phyloP scores from a whole-genome alignment of 1,140 invertebrate genomes.

The Drosophila nasuta region DNA sequence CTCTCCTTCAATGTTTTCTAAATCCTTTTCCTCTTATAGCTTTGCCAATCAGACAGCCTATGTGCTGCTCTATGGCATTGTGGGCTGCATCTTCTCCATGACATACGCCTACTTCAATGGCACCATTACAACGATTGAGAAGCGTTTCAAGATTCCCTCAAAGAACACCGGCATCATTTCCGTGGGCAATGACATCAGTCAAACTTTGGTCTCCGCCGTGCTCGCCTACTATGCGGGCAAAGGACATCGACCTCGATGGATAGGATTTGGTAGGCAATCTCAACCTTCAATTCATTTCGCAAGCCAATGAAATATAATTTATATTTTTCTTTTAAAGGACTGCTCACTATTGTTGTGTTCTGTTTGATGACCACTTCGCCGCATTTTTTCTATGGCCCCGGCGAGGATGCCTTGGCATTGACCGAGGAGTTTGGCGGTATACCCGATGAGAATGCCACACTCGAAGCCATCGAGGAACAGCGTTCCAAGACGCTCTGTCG shows the following conservation, averaged over 20 bases:
- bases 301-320: neutral
- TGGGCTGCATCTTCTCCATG: conserved; percentile 91
- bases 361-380: conserved; percentile 90
- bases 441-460: conserved; percentile 80
- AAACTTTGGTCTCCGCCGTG: conserved; percentile 66
- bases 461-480: conserved; percentile 76
- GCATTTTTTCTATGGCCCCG: conserved; percentile 90
- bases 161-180: conserved; percentile 90
- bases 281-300: conserved; percentile 82
- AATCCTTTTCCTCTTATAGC: conserved; percentile 50
- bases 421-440: conserved; percentile 87
- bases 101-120: conserved; percentile 92
- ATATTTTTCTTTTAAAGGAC: conserved; percentile 85
- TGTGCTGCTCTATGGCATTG: conserved; percentile 89
- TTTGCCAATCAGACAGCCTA: conserved; percentile 92
- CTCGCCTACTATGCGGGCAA: conserved; percentile 76
- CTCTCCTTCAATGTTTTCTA: neutral
- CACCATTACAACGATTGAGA: conserved; percentile 92
- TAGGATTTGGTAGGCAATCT: conserved; percentile 77
- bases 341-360: conserved; percentile 89
- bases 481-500: conserved; percentile 84
- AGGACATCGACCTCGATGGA: conserved; percentile 76
- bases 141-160: conserved; percentile 92
- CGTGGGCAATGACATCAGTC: conserved; percentile 87
- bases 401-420: conserved; percentile 88